Base-by-base conservation (phyloP, 2,797 vertebrate species). In the Perdix hodgsoniae region DNA sequence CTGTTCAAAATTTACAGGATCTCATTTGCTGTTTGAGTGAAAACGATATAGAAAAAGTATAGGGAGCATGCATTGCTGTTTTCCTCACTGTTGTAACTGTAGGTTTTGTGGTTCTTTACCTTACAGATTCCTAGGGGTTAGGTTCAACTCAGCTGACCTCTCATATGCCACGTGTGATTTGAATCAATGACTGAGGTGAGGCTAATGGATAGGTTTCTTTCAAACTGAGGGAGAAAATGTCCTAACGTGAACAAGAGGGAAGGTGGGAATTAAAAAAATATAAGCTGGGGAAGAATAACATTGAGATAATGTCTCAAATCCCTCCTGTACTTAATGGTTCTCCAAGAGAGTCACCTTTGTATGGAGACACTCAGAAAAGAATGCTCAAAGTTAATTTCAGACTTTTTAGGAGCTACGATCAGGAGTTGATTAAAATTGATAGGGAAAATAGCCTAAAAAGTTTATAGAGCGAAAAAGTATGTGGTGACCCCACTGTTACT, bases 151-250 rank as follows among this genome's bases (percentile, higher is more conserved):
- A 37, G n/a, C 15, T 60, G 11, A 22, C 14, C 24, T 45, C 14
- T 22, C 1, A 0, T 5, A 54, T 75, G 9, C 9, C 31, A 40
- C 2, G 0, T 11, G 22, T 57, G 23, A 3, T n/a, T 44, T 49
- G 21, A 31, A 4, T 24, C 54, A 49, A 16, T 21, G 29, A 7
- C 16, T 0, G 0, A 22, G 17, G 0, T 27, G 22, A 23, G 39
- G 6, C 24, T 73, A 35, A 17, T 4, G 12, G 14, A 5, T 35
- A 11, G 0, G 10, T 69, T 72, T 83, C 18, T 22, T 60, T 56
- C 29, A 31, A 52, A 16, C 6, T 37, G 24, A 18, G 7, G 29
- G 11, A 61, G 7, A 49, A 40, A 63, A 10, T 24, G 11, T 66
- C 22, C 54, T 67, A 10, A n/a, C 31, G 26, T 12, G 18, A 72